A percentile compares a stretch with the other conserved stretches of the same genome.
Evolutionary conservation across 2,113 vertebrate genomes (phyloP).

Genomic region (Dipodomys spectabilis): DNA sequence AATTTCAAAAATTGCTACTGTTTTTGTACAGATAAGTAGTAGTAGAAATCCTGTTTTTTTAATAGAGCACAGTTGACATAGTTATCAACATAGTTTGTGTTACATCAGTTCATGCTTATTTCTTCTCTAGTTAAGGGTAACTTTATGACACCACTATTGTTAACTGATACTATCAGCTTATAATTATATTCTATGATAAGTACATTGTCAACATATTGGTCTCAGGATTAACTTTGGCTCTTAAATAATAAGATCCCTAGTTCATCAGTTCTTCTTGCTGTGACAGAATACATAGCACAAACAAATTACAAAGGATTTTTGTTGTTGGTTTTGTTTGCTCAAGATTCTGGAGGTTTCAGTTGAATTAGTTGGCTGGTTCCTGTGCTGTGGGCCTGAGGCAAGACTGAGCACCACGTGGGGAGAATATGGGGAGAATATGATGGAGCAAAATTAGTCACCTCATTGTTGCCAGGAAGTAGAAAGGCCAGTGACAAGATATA

Average conservation of each 20-base stretch:
- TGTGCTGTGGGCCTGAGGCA: background rate
- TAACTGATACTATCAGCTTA: background rate
- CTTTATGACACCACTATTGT: background rate
- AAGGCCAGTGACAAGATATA: background rate
- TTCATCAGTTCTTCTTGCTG: background rate
- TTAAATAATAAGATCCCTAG: background rate
- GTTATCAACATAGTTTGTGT: background rate
- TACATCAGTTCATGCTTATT: background rate
- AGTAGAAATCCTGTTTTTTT: background rate
- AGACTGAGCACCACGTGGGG: background rate
- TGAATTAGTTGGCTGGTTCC: background rate
- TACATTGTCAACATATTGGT: background rate
- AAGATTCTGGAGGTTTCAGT: background rate
- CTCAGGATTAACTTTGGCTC: constrained; percentile 26
- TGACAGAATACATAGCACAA: background rate
- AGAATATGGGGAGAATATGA: background rate
- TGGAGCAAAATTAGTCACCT: background rate
- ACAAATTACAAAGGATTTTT: background rate
- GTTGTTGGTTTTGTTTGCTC: background rate
- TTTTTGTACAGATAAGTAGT: constrained; percentile 31
- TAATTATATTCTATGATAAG: background rate
- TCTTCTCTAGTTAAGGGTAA: background rate
- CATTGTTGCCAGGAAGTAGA: background rate
- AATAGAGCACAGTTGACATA: background rate
- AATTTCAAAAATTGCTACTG: constrained; percentile 41